Base-by-base conservation (phyloP, 2,888 invertebrate genomes). In the Tetragnatha montana region DNA sequence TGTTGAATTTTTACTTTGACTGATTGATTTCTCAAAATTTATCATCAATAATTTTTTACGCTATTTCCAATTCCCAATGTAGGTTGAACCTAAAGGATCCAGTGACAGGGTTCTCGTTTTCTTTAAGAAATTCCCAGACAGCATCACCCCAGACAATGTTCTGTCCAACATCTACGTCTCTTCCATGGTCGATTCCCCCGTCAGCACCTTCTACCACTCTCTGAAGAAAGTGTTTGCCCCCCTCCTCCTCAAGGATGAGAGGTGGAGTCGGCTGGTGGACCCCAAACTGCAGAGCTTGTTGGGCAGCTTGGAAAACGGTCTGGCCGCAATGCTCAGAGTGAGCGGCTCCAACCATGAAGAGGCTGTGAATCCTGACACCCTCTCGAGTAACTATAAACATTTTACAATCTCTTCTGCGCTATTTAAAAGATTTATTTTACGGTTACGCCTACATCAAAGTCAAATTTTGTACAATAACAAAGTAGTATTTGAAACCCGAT, bases 221-320 rank as follows among this genome's bases (percentile, higher is more conserved):
- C 93, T 96, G 51, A 95, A 95, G 92, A 95, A 95, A 92, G 94
- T 96, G 19, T 95, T 94, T 93, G 94, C 94, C 35, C 95, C 95
- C 10, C 92, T 93, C 50, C 92, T 95, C 81, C 92, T 94, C 79
- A 93, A 94, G 35, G 85, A 91, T 81, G 93, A 93, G 12, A 93
- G 92, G 87, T 94, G 93, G 93, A 93, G 93, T 90, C 92, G 93
- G 49, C 93, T 92, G 51, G 92, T 94, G 82, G 94, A 94, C 91
- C 94, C 94, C 35, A 94, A 94, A 91, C 92, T 94, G 68, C 94
- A 94, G 92, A 93, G 92, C 91, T 92, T 94, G 91, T 93, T 94
- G 86, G 93, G 93, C 76, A 94, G 94, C 89, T 92, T 95, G 14
- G 94, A 94, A 91, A 93, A 93, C 71, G 94, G 94, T 10, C 92